Conservation (phyloP, 2,113 vertebrate genomes). For the Pontoporia blainvillei region DNA sequence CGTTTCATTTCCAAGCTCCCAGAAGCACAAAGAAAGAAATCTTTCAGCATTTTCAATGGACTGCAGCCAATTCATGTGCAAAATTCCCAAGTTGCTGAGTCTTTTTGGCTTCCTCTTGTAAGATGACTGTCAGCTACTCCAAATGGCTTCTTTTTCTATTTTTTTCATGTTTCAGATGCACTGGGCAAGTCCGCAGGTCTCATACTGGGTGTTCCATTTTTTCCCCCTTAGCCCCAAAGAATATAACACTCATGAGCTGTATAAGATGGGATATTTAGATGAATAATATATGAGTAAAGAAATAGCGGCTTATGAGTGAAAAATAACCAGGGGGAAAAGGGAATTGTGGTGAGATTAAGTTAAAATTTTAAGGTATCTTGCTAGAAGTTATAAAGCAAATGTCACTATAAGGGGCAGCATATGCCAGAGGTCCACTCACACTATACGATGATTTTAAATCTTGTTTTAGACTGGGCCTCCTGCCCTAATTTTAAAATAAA, state of each 20-base stretch:
- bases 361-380: not conserved
- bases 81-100: not conserved
- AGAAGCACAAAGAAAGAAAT: slow-evolving; percentile 46
- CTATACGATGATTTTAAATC: not conserved
- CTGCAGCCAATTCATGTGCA: slow-evolving; percentile 45
- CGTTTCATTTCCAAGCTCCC: slow-evolving; percentile 41
- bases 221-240: not conserved
- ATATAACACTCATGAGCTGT: not conserved
- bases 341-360: not conserved
- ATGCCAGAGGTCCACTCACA: not conserved
- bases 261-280: not conserved
- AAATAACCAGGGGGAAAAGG: not conserved
- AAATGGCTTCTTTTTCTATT: not conserved
- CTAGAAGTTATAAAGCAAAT: not conserved
- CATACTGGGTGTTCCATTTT: not conserved
- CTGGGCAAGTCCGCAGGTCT: not conserved
- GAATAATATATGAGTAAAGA: not conserved
- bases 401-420: not conserved
- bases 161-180: slow-evolving; percentile 18
- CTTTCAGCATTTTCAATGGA: slow-evolving; percentile 28
- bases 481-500: not conserved
- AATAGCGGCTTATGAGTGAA: not conserved
- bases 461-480: not conserved
- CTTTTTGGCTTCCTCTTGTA: slow-evolving; percentile 19
- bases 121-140: not conserved